A percentile compares a stretch with the other conserved stretches of the same genome.
phyloP scores from a whole-genome alignment of 92 coral and sea anemone species.

The Pocillopora meandrina region DNA sequence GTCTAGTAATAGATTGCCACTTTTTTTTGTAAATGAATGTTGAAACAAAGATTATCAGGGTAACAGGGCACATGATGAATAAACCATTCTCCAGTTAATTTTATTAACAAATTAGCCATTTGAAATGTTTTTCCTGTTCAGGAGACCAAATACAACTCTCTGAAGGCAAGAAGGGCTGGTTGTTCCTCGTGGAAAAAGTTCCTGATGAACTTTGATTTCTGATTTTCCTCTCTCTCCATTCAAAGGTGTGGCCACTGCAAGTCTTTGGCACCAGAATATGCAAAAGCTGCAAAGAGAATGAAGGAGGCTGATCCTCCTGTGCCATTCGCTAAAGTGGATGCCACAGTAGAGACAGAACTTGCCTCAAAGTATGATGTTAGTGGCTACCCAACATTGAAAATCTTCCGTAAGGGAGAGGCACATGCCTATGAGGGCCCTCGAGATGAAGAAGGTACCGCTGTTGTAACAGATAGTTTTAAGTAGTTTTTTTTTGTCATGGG shows the following conservation, averaged over 20 bases:
- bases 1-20: too few relatives aligned
- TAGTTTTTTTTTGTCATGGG: background rate
- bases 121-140: too few relatives aligned
- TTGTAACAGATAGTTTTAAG: background rate
- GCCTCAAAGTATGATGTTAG: constrained; percentile 87
- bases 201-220: background rate
- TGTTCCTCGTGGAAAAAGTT: background rate
- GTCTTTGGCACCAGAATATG: constrained; percentile 89
- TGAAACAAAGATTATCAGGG: too few relatives aligned
- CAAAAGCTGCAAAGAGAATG: constrained; percentile 91
- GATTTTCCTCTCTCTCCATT: background rate
- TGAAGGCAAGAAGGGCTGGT: too few relatives aligned
- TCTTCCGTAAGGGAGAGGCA: constrained; percentile 87
- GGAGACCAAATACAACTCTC: too few relatives aligned
- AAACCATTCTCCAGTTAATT: too few relatives aligned
- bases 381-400: constrained; percentile 95
- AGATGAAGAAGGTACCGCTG: constrained; percentile 71
- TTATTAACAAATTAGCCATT: too few relatives aligned
- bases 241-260: constrained; percentile 99
- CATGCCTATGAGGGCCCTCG: constrained; percentile 95
- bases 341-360: constrained; percentile 80
- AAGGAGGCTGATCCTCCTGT: constrained; percentile 89
- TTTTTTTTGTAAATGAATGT: too few relatives aligned
- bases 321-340: constrained; percentile 90
- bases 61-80: too few relatives aligned